These are phyloP conservation scores for Charina bottae DNA, from an alignment of 2,113 vertebrate genomes.

Conservation along the genomic window DNA sequence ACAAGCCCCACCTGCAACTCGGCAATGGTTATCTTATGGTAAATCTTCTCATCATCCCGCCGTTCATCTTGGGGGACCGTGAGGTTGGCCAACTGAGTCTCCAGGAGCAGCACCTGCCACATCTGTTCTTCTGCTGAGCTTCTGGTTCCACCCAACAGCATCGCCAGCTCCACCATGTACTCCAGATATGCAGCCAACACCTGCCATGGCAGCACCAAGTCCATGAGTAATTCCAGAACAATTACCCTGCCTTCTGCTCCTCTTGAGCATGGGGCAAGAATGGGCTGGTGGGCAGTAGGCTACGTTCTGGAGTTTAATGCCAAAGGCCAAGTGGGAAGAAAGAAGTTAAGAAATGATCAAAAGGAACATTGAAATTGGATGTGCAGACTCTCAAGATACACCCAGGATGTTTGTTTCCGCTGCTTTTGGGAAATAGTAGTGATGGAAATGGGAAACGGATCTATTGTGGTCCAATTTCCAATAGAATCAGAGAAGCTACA, in stretches of 20 bases:
- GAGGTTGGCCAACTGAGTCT: conserved; percentile 89
- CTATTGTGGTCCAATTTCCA: not conserved
- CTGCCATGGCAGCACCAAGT: conserved; percentile 56
- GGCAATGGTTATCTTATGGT: conserved; percentile 89
- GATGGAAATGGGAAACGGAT: not conserved
- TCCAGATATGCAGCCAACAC: conserved; percentile 91
- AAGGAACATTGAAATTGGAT: not conserved
- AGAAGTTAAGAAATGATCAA: not conserved
- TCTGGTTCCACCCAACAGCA: conserved; percentile 82
- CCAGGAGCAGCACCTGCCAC: conserved; percentile 91
- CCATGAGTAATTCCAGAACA: not conserved
- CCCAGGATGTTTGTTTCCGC: not conserved
- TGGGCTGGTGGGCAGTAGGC: not conserved
- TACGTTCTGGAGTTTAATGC: not conserved
- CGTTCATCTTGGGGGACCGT: conserved; percentile 94
- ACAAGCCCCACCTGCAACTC: conserved; percentile 86
- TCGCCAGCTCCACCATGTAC: conserved; percentile 95
- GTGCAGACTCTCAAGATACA: not conserved
- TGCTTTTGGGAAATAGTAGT: not conserved
- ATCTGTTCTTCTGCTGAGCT: conserved; percentile 83
- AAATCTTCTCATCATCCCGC: conserved; percentile 95
- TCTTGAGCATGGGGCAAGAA: not conserved
- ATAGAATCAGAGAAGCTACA: not conserved
- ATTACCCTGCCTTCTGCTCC: not conserved
- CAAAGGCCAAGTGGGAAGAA: not conserved